phyloP scores from a whole-genome alignment of 2,797 vertebrate genomes.

The Tamandua tetradactyla region DNA sequence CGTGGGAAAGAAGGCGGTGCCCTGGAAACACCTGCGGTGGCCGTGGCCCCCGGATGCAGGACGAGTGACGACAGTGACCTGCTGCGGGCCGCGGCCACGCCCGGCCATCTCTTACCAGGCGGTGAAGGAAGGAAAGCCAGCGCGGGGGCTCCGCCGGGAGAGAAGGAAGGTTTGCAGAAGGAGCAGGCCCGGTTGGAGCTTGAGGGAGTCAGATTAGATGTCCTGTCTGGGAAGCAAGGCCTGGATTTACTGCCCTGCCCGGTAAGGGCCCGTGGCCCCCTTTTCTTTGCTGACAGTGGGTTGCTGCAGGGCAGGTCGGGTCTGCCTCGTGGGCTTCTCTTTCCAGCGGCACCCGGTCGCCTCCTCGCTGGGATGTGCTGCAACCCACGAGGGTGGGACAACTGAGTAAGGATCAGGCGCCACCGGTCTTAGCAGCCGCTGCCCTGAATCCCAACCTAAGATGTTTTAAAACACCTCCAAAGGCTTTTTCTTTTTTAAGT shows the following conservation, averaged over 20 bases:
- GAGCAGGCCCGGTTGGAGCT: not conserved
- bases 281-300: not conserved
- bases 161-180: not conserved
- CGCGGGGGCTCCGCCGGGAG: not conserved
- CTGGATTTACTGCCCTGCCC: fast-evolving
- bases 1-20: not conserved
- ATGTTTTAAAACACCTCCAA: not conserved
- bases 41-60: not conserved
- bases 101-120: too few species aligned
- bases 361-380: not conserved
- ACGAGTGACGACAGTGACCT: not conserved
- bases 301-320: not conserved
- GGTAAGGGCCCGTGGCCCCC: not conserved
- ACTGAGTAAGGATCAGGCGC: not conserved
- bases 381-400: not conserved
- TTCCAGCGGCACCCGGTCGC: too few species aligned
- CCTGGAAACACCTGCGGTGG: not conserved
- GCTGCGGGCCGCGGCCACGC: not conserved
- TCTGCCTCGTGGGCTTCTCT: too few species aligned
- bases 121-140: not conserved
- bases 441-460: not conserved
- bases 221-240: not conserved
- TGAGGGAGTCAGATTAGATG: not conserved
- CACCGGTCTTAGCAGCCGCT: not conserved
- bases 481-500: not conserved